Evolutionary conservation across 2,888 invertebrate species (phyloP).

Genomic region (Andricus quercusramuli): DNA sequence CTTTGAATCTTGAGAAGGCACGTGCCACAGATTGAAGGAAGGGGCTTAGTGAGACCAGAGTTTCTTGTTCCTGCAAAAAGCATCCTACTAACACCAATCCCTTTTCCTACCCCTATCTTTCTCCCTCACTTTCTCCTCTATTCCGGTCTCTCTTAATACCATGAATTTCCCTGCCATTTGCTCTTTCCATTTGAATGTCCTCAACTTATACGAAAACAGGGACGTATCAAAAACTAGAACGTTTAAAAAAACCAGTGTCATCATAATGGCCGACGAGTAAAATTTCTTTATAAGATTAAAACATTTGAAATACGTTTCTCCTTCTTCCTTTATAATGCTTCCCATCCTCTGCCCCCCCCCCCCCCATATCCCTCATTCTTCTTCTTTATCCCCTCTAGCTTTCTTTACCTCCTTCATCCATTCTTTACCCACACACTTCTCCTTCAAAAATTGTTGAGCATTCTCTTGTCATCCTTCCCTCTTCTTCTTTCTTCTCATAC

Average conservation of each 20-base stretch:
- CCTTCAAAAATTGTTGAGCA: too few relatives aligned
- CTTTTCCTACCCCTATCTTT: not conserved
- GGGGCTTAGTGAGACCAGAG: conserved; percentile 70
- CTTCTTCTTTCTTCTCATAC: too few relatives aligned
- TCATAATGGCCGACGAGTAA: not conserved
- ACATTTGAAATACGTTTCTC: too few relatives aligned
- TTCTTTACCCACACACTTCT: too few relatives aligned
- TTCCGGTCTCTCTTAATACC: not conserved
- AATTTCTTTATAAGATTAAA: too few relatives aligned
- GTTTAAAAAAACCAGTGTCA: not conserved
- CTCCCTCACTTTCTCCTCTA: not conserved
- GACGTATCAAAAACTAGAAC: not conserved
- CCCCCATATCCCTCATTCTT: too few relatives aligned
- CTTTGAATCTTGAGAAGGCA: conserved; percentile 70
- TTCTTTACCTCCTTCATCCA: too few relatives aligned
- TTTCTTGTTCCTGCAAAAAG: conserved; percentile 57
- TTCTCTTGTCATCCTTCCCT: too few relatives aligned
- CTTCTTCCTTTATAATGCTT: too few relatives aligned
- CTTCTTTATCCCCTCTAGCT: too few relatives aligned
- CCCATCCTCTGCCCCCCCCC: too few relatives aligned
- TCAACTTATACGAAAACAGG: not conserved
- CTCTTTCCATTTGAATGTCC: not conserved
- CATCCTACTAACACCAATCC: conserved; percentile 53
- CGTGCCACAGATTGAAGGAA: conserved; percentile 73
- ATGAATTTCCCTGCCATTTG: not conserved